phyloP scores from a whole-genome alignment of 2,797 vertebrate genomes.

The Momotus momota region DNA sequence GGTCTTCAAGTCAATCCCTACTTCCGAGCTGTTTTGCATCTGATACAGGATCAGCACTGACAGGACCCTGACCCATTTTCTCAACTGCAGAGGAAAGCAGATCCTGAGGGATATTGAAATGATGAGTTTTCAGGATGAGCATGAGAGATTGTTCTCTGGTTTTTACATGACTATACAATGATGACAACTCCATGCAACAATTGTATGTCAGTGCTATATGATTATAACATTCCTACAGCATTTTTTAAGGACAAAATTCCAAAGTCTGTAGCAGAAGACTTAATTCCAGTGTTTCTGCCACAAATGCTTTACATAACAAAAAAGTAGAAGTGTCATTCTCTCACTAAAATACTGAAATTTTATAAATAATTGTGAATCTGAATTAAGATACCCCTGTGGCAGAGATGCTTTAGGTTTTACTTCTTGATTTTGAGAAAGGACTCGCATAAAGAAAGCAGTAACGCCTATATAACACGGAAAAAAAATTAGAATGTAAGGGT shows the following conservation, averaged over 20 bases:
- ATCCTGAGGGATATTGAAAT: background rate
- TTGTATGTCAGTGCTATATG: background rate
- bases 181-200: background rate
- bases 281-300: background rate
- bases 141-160: background rate
- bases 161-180: background rate
- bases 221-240: background rate
- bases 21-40: background rate
- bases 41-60: background rate
- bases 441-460: background rate
- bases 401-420: background rate
- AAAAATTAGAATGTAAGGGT: background rate
- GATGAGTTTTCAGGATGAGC: background rate
- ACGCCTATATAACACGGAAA: fast-evolving
- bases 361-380: background rate
- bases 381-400: background rate
- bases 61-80: background rate
- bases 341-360: background rate
- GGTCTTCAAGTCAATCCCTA: background rate
- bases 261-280: background rate
- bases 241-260: background rate
- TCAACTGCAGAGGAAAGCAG: background rate
- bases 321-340: background rate
- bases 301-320: background rate
- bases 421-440: background rate